These are phyloP conservation scores for Anoplopoma fimbria DNA, from an alignment of 2,113 vertebrate genomes.

Conservation along the genomic window DNA sequence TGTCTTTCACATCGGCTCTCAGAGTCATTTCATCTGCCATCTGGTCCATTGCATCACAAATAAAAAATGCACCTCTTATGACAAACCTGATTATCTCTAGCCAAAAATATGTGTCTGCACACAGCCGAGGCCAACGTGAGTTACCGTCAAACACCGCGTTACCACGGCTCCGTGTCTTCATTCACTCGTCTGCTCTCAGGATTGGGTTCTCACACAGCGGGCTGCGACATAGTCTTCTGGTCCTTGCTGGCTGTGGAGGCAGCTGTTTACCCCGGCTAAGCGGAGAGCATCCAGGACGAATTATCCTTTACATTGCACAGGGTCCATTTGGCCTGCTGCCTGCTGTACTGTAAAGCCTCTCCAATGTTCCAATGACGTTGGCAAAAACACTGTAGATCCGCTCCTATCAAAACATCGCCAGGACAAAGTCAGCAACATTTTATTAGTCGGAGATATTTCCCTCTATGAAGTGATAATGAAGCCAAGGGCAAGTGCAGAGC, in stretches of 20 bases:
- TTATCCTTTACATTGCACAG: constrained; percentile 63
- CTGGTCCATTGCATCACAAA: constrained; percentile 75
- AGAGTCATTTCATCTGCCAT: constrained; percentile 77
- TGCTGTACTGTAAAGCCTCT: constrained; percentile 61
- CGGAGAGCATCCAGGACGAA: constrained; percentile 56
- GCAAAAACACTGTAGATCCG: constrained; percentile 63
- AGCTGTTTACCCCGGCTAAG: constrained; percentile 59
- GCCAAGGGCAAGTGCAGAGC: constrained; percentile 52
- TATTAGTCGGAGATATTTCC: constrained; percentile 61
- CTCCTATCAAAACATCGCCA: constrained; percentile 63
- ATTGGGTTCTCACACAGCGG: constrained; percentile 29
- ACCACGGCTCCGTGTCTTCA: constrained; percentile 47
- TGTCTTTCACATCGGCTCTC: constrained; percentile 66
- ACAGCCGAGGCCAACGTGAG: constrained; percentile 33
- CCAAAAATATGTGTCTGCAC: constrained; percentile 44
- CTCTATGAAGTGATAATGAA: constrained; percentile 57
- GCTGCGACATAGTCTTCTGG: constrained; percentile 29
- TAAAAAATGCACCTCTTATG: constrained; percentile 57
- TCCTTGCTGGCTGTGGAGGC: constrained; percentile 49
- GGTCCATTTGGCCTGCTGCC: constrained; percentile 81
- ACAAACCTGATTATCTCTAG: constrained; percentile 61
- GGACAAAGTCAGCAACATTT: constrained; percentile 71
- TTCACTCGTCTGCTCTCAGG: constrained; percentile 11
- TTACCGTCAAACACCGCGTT: constrained; percentile 34
- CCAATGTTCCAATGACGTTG: constrained; percentile 76